A percentile compares a stretch with the other conserved stretches of the same genome.
Evolutionary conservation across 2,113 vertebrate species (phyloP).

Genomic region (Macquaria ambigua): DNA sequence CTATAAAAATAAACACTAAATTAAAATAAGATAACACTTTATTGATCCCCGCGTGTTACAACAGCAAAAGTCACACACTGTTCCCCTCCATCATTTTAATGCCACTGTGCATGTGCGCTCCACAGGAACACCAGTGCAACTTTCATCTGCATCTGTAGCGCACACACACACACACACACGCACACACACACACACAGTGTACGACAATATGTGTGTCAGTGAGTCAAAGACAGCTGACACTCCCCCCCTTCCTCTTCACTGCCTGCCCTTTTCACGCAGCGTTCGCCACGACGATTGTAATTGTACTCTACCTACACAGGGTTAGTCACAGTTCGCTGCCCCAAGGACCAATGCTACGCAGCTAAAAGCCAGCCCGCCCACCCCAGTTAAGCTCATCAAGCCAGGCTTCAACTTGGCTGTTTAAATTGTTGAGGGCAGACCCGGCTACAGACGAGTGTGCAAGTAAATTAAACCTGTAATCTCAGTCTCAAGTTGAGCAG

Average conservation of each 20-base stretch:
- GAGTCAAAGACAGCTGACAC: constrained; percentile 49
- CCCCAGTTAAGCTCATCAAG: not conserved
- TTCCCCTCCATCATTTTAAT: not conserved
- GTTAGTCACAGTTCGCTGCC: constrained; percentile 58
- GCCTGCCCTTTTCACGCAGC: constrained; percentile 35
- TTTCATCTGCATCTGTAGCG: constrained; percentile 14
- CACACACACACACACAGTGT: not conserved
- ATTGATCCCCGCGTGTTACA: not conserved
- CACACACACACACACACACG: not conserved
- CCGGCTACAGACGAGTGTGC: not conserved
- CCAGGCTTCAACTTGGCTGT: not conserved
- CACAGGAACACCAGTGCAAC: constrained; percentile 12
- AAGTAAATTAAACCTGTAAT: not conserved
- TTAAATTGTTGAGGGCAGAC: not conserved
- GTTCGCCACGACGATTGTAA: constrained; percentile 19
- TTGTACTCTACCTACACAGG: constrained; percentile 49
- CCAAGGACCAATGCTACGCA: not conserved
- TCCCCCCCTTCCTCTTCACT: not conserved
- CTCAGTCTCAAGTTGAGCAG: not conserved
- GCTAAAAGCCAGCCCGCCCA: constrained; percentile 16
- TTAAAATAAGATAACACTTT: not conserved
- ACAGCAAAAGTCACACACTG: not conserved
- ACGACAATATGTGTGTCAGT: not conserved
- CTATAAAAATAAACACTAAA: not conserved
- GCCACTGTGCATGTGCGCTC: not conserved